These are phyloP conservation scores for Bombylius major DNA, from an alignment of 2,888 invertebrate species.

Conservation along the genomic window DNA sequence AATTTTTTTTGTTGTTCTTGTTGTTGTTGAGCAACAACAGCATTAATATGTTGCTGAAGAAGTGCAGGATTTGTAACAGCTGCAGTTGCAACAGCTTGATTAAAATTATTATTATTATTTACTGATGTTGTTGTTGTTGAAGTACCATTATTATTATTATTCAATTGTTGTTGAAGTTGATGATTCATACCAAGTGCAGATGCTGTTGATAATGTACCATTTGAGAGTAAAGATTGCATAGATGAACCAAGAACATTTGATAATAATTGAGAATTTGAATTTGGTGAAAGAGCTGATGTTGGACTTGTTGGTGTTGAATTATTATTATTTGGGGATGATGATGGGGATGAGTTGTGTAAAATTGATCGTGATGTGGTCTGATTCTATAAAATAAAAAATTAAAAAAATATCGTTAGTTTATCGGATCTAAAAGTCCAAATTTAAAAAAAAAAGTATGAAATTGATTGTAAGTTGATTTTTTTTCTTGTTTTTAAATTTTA, in stretches of 20 bases:
- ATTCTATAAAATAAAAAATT: conserved; percentile 15
- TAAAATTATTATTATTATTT: conserved; percentile 17
- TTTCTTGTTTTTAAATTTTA: no score
- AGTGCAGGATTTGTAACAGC: conserved; percentile 15
- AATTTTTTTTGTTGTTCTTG: conserved; percentile 26
- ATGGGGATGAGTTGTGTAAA: conserved; percentile 5
- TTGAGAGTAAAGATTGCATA: conserved; percentile 8
- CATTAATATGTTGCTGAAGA: conserved; percentile 18
- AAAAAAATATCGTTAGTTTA: neutral
- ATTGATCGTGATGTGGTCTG: conserved; percentile 17
- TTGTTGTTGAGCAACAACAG: conserved; percentile 16
- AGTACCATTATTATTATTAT: neutral
- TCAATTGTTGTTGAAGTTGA: neutral
- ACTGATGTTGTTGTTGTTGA: neutral
- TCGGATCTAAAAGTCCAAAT: neutral
- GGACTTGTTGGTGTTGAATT: neutral
- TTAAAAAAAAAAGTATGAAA: neutral
- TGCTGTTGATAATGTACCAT: neutral
- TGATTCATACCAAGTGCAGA: neutral
- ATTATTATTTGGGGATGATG: neutral
- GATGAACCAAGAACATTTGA: conserved; percentile 8
- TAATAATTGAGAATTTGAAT: conserved; percentile 7
- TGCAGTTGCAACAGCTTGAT: conserved; percentile 11
- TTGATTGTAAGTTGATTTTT: no score
- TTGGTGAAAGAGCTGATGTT: neutral